Base-by-base conservation (phyloP, 1,140 invertebrate species). In the Rhyacophila brunnea region DNA sequence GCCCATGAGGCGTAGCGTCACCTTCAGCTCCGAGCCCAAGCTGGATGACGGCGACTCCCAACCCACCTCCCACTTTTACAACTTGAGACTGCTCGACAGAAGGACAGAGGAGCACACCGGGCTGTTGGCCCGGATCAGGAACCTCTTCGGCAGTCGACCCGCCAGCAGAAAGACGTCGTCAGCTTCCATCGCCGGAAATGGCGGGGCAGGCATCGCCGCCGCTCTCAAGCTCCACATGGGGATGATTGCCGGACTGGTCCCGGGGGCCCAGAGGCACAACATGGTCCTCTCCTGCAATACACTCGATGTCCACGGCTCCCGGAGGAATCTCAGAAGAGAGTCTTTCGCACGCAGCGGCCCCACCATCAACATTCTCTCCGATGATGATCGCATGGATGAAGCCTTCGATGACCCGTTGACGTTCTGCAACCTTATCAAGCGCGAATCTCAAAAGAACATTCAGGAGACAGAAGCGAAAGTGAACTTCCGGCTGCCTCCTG, bases 171-270 rank as follows among this genome's bases (percentile, higher is more conserved):
- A 86, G 70, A 82, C 82, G 0, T 85, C 83, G 0, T 82, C 83
- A 0, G 83, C 83, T 43, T 87, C 85, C 3, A 81, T 86, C 67
- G 79, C 83, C 0, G 82, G 83, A 67, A 77, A 76, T 17, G 75
- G 71, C 1, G 79, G 80, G 13, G 71, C 78, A 66, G 84, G 85
- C 19, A 83, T 89, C 6, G 85, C 85, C 34, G 83, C 85, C 6
- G 86, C 86, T 19, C 71, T 88, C 14, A 85, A 81, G 68, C 81
- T 85, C 48, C 87, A 89, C 66, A 86, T 88, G 69, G 85, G 85
- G 1, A 83, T 87, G 69, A 85, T 89, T 17, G 84, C 86, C 19
- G 84, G 85, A 14, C 72, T 88, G 6, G 82, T 88, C 43, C 86
- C 86, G 13, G 83, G 81, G 10, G 77, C 82, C 35, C 82, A 84